Conservation (phyloP, 2,888 invertebrate species). For the Trisateles emortualis region DNA sequence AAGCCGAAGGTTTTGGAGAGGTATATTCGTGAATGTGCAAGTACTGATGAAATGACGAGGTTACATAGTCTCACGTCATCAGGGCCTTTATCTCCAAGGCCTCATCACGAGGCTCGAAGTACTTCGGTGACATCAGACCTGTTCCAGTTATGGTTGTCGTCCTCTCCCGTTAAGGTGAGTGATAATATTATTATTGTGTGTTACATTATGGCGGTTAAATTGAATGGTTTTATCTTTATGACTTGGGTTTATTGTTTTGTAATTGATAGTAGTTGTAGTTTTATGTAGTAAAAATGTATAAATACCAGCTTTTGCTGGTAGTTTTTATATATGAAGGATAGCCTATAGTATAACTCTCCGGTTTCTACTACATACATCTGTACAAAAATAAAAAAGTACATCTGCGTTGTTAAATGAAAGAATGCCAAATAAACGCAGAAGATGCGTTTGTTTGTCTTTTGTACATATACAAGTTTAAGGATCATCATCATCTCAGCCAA, state of each 20-base stretch:
- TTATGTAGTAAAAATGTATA: not conserved
- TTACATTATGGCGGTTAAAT: conserved; percentile 18
- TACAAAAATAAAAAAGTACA: too few relatives aligned
- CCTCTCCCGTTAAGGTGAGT: conserved; percentile 91
- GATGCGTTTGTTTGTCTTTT: too few relatives aligned
- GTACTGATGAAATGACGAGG: conserved; percentile 88
- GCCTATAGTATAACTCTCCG: too few relatives aligned
- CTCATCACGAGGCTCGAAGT: conserved; percentile 86
- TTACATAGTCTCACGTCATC: conserved; percentile 87
- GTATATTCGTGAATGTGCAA: conserved; percentile 93
- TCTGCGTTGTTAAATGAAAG: too few relatives aligned
- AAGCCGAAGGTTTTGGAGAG: conserved; percentile 91
- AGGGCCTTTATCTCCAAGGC: conserved; percentile 80
- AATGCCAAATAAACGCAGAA: too few relatives aligned
- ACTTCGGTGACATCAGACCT: conserved; percentile 94
- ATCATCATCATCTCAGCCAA: too few relatives aligned
- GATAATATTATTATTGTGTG: conserved; percentile 48
- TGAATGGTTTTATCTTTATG: conserved; percentile 14
- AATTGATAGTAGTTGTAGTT: conserved; percentile 5
- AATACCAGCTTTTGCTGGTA: not conserved
- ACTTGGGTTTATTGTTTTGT: conserved; percentile 7
- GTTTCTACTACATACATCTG: too few relatives aligned
- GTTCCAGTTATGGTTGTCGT: conserved; percentile 94
- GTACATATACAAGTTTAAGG: too few relatives aligned
- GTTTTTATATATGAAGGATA: too few relatives aligned